Percentiles rank a stretch among this genome's conserved stretches.
phyloP scores from a whole-genome alignment of 2,797 vertebrate genomes.

The Todus mexicanus region DNA sequence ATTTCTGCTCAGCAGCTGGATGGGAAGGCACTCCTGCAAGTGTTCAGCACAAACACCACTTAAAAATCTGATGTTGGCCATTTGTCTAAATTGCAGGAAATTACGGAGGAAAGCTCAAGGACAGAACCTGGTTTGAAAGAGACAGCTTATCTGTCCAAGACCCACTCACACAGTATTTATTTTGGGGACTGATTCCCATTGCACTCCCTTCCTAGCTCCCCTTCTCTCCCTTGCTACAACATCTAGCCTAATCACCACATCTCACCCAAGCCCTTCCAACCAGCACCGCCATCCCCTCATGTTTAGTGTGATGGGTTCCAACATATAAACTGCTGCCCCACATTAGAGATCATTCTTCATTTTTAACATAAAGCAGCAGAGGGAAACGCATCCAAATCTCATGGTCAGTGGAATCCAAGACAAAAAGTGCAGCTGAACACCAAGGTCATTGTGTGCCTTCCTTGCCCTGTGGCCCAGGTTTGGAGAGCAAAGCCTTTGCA shows the following conservation, averaged over 20 bases:
- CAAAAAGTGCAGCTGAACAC: neutral
- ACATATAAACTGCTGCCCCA: neutral
- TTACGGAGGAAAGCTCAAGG: neutral
- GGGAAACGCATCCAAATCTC: neutral
- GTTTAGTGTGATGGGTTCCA: neutral
- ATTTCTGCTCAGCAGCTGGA: constrained; percentile 25
- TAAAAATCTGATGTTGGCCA: neutral
- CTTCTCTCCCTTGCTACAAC: neutral
- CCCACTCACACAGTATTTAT: neutral
- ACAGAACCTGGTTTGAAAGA: neutral
- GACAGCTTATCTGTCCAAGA: neutral
- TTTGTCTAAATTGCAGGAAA: constrained; percentile 18
- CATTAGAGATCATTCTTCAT: neutral
- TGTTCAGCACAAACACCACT: constrained; percentile 6
- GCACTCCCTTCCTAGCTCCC: neutral
- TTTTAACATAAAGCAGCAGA: neutral
- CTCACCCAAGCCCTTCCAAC: neutral
- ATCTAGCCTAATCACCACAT: neutral
- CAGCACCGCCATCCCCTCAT: neutral
- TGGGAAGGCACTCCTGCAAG: neutral
- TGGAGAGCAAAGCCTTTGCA: neutral
- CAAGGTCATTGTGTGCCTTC: neutral
- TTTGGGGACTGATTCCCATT: neutral
- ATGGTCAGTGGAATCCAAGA: neutral
- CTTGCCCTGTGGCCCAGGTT: accelerated